Base-by-base conservation (phyloP, 1,140 invertebrate genomes). In the Aphidius gifuensis region DNA sequence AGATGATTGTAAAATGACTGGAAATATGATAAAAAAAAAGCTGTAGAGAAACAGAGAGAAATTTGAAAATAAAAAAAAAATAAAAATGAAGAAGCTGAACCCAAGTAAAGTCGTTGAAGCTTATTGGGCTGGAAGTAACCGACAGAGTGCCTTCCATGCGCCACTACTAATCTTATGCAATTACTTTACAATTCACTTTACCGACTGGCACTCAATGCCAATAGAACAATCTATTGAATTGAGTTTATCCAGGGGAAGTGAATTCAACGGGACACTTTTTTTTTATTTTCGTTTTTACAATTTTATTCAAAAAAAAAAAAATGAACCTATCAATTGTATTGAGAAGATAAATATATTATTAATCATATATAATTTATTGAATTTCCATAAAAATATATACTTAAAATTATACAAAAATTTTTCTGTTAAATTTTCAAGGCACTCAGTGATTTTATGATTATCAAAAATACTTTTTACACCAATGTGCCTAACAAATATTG, bases 151-250 rank as follows among this genome's bases (percentile, higher is more conserved):
- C 71, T 76, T 75, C 70, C 72, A 71, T 70, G 70, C 72, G 66
- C 69, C 73, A 69, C 71, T 75, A 75, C 76, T 80, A 80, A 81
- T 80, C 74, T 80, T 78, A 78, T 79, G 78, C 79, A 80, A 81
- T 82, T 82, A 80, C 78, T 80, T 78, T 73, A 79, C 73, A 78
- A 80, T 80, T 80, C 77, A 80, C 78, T 80, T 77, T 79, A 66
- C 70, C 71, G 71, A 68, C 74, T 78, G 70, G 71, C 76, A 78
- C 77, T 77, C 71, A 74, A 70, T 70, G 74, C 67, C 74, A 69
- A 75, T 75, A 72, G 73, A 74, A 77, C 70, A 75, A 74, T 73
- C 74, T 73, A 66, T 69, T 55, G 71, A 80, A 79, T 79, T 68
- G 70, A 79, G 73, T 80, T 79, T 77, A 66, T 65, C 66, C 64